These are phyloP conservation scores for Malacosoma neustria DNA, from an alignment of 2,888 invertebrate genomes.

Conservation along the genomic window DNA sequence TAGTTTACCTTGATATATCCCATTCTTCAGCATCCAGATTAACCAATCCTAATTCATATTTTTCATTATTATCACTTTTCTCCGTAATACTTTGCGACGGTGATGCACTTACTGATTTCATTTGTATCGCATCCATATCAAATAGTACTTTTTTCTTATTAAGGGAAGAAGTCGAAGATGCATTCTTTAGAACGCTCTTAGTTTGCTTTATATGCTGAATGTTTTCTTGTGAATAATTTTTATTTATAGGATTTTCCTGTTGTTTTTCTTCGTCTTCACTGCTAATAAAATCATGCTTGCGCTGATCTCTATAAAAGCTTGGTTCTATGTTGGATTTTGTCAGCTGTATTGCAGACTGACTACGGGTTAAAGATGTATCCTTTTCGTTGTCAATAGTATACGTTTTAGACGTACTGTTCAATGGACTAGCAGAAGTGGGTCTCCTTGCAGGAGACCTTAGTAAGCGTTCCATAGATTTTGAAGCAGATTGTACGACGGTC, in stretches of 20 bases:
- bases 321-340: slow-evolving; percentile 15
- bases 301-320: slow-evolving; percentile 4
- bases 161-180: slow-evolving; percentile 67
- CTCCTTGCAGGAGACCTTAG: slow-evolving; percentile 52
- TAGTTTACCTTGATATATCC: slow-evolving; percentile 74
- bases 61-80: slow-evolving; percentile 48
- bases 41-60: slow-evolving; percentile 48
- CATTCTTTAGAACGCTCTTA: slow-evolving; percentile 76
- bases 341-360: slow-evolving; percentile 37
- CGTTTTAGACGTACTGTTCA: slow-evolving; percentile 10
- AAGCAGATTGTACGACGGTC: slow-evolving; percentile 21
- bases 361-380: slow-evolving; percentile 21
- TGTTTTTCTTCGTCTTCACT: slow-evolving; percentile 40
- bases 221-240: slow-evolving; percentile 35
- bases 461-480: slow-evolving; percentile 42
- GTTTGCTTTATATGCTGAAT: slow-evolving; percentile 38
- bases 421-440: slow-evolving; percentile 38
- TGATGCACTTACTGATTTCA: slow-evolving; percentile 68
- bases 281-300: slow-evolving; percentile 19
- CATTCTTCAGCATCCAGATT: slow-evolving; percentile 67
- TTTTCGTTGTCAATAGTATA: slow-evolving; percentile 17
- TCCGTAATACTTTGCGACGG: slow-evolving; percentile 65
- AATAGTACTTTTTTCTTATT: slow-evolving; percentile 79
- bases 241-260: slow-evolving; percentile 28
- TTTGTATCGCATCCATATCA: slow-evolving; percentile 74